Evolutionary conservation across 2,888 invertebrate genomes (phyloP).

Genomic region (Amblyjoppa proteus): DNA sequence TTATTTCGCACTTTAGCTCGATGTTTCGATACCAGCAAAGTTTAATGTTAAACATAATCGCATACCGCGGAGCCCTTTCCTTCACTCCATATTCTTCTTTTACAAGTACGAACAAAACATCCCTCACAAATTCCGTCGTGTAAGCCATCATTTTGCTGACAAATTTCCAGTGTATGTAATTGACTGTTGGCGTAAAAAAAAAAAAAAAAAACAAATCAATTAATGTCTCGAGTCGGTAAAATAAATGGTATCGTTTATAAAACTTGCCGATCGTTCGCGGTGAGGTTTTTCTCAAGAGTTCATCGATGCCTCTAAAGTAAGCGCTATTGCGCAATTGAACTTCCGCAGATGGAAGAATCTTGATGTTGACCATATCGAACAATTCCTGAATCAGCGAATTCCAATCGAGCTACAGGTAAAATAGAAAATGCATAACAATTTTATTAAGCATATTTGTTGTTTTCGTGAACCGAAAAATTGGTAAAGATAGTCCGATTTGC

Average conservation of each 20-base stretch:
- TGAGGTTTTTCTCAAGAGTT: constrained; percentile 61
- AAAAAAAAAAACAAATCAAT: constrained; percentile 22
- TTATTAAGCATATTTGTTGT: neutral
- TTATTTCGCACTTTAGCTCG: constrained; percentile 79
- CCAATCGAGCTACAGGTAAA: constrained; percentile 50
- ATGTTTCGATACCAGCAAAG: neutral
- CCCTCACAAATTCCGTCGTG: constrained; percentile 57
- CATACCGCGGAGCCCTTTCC: constrained; percentile 31
- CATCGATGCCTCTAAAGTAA: constrained; percentile 38
- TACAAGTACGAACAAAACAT: constrained; percentile 2
- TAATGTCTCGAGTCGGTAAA: neutral
- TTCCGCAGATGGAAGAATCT: constrained; percentile 29
- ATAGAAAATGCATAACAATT: neutral
- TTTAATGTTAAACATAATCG: neutral
- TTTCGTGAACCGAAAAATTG: constrained; percentile 13
- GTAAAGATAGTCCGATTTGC: too few species aligned
- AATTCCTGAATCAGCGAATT: constrained; percentile 35
- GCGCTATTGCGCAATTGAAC: neutral
- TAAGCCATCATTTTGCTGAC: constrained; percentile 61
- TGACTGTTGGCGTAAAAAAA: constrained; percentile 62
- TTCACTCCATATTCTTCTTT: neutral
- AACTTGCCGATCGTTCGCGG: constrained; percentile 66
- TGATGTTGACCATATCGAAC: constrained; percentile 55
- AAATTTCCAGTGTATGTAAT: constrained; percentile 72
- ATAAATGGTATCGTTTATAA: neutral